phyloP scores from a whole-genome alignment of 2,797 vertebrate species.

The Girardinus metallicus region DNA sequence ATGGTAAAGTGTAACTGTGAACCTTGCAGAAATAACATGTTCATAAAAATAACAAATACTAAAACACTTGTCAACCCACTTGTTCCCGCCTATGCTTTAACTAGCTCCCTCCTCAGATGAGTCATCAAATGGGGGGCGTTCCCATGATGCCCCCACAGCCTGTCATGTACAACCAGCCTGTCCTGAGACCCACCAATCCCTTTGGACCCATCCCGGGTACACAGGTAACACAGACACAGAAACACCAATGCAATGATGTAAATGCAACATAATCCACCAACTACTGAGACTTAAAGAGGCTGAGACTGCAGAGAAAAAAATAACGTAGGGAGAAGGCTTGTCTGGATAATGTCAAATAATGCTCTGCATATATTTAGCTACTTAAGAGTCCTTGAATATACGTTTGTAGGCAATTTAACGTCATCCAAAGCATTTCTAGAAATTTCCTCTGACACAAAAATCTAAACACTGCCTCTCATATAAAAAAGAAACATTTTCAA shows the following conservation, averaged over 20 bases:
- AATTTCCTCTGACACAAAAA: neutral
- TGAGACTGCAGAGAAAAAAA: neutral
- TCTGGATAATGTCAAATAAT: neutral
- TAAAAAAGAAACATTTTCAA: neutral
- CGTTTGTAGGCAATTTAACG: neutral
- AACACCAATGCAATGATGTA: neutral
- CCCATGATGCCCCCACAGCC: constrained; percentile 88
- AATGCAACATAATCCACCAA: neutral
- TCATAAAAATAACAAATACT: neutral
- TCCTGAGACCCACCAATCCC: constrained; percentile 88
- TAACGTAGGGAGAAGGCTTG: neutral
- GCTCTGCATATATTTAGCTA: neutral
- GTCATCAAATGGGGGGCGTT: constrained; percentile 85
- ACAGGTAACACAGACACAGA: constrained; percentile 79
- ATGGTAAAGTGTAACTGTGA: constrained; percentile 82
- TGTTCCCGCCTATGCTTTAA: constrained; percentile 12
- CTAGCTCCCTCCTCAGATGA: constrained; percentile 89
- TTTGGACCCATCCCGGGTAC: constrained; percentile 87
- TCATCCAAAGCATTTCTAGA: no score
- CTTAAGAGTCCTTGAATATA: neutral
- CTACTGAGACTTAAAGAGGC: neutral
- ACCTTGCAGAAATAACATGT: neutral
- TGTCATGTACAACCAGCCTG: constrained; percentile 88
- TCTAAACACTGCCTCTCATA: neutral
- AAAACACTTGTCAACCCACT: neutral